A percentile compares a stretch with the other conserved stretches of the same genome.
phyloP scores from a whole-genome alignment of 2,113 vertebrate genomes.

The Oxyruncus cristatus region DNA sequence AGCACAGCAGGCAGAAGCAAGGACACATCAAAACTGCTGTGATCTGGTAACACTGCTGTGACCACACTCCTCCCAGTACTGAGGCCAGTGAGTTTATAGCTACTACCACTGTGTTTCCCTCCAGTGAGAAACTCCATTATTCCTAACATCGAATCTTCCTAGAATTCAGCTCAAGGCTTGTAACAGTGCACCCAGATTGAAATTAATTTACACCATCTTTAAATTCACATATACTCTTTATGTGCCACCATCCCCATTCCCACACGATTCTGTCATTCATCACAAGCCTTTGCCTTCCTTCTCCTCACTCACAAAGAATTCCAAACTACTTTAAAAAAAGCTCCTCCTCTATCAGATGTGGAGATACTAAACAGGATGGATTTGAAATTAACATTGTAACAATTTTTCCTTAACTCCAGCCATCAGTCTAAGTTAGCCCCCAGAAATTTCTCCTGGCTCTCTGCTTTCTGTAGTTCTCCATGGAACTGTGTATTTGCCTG shows the following conservation, averaged over 20 bases:
- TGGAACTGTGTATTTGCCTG: neutral
- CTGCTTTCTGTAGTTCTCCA: neutral
- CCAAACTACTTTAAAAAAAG: neutral
- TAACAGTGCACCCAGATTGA: neutral
- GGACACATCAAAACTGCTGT: neutral
- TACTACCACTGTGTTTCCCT: neutral
- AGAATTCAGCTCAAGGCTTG: neutral
- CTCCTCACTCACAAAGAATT: neutral
- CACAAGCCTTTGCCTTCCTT: neutral
- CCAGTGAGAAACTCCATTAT: neutral
- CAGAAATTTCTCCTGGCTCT: neutral
- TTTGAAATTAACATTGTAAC: neutral
- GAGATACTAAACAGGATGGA: neutral
- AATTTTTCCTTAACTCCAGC: neutral
- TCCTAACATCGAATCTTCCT: neutral
- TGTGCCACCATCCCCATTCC: neutral
- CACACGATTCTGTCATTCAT: neutral
- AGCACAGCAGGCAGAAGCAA: neutral
- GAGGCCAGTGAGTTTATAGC: neutral
- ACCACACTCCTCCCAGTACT: neutral
- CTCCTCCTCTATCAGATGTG: neutral
- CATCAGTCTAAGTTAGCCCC: neutral
- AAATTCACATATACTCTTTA: neutral
- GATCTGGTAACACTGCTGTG: neutral
- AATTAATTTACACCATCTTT: neutral